A percentile compares a stretch with the other conserved stretches of the same genome.
phyloP scores from a whole-genome alignment of 2,797 vertebrate genomes.

The Otus scops region DNA sequence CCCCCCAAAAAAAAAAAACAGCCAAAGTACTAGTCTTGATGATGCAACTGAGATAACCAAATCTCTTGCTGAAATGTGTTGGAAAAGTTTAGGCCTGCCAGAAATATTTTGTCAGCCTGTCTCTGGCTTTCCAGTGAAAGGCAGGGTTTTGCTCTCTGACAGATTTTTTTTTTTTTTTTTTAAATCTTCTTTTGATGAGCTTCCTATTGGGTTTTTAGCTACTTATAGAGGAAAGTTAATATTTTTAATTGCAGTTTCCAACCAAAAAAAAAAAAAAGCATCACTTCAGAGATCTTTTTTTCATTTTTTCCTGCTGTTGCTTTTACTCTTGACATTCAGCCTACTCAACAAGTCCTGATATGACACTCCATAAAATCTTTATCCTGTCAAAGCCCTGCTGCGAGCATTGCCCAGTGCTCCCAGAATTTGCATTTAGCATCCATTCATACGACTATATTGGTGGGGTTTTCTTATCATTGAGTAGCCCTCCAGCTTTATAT shows the following conservation, averaged over 20 bases:
- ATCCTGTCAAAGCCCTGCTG: constrained; percentile 65
- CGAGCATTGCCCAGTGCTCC: constrained; percentile 36
- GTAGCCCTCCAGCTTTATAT: constrained; percentile 52
- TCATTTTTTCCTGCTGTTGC: constrained; percentile 5
- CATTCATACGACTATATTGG: neutral
- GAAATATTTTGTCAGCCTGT: neutral
- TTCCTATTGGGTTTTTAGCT: neutral
- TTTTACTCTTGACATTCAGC: constrained; percentile 58
- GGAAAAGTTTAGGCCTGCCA: neutral
- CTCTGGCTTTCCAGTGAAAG: neutral
- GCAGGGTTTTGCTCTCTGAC: neutral
- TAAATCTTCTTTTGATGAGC: constrained; percentile 16
- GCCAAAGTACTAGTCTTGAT: neutral
- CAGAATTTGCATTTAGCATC: constrained; percentile 59
- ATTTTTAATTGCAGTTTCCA: neutral
- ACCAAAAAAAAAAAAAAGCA: neutral
- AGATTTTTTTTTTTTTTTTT: neutral
- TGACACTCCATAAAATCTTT: constrained; percentile 59
- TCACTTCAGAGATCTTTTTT: neutral
- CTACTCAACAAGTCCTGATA: constrained; percentile 43
- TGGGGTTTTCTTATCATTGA: constrained; percentile 55
- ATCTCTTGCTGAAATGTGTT: neutral
- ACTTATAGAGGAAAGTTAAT: neutral
- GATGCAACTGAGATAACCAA: neutral
- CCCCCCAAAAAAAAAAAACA: neutral